These are phyloP conservation scores for Athrips mouffetella DNA, from an alignment of 2,888 invertebrate genomes.

Conservation along the genomic window DNA sequence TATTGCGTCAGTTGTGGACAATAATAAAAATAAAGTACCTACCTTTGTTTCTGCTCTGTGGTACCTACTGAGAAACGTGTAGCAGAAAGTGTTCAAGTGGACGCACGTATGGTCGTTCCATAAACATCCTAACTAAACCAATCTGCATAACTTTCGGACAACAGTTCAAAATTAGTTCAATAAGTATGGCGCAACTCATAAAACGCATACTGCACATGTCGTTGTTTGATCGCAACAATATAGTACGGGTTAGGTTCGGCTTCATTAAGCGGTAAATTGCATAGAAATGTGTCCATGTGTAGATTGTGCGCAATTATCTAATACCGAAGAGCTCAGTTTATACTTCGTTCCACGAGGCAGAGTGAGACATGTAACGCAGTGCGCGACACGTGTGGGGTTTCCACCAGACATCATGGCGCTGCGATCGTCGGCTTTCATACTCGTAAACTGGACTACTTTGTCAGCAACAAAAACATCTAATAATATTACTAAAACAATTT, in stretches of 20 bases:
- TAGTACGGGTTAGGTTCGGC: neutral
- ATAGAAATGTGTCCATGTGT: neutral
- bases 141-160: constrained; percentile 2
- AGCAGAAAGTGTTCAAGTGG: no score
- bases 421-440: neutral
- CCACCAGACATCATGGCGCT: constrained; percentile 22
- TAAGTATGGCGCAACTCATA: constrained; percentile 8
- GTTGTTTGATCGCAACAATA: constrained; percentile 3
- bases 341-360: constrained; percentile 22
- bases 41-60: no score
- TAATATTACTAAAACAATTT: no score
- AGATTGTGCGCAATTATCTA: constrained; percentile 28
- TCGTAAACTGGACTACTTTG: no score
- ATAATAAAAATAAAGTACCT: no score
- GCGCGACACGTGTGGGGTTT: constrained; percentile 21
- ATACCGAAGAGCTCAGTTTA: constrained; percentile 16
- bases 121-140: neutral
- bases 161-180: neutral
- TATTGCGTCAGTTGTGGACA: no score
- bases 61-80: no score
- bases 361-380: constrained; percentile 21
- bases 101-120: no score
- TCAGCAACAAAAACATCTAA: no score
- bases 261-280: neutral
- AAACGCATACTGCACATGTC: constrained; percentile 1